Percentiles rank a stretch among this genome's conserved stretches.
Evolutionary conservation across 2,113 vertebrate species (phyloP).

Genomic region (Chaetodon trifascialis): DNA sequence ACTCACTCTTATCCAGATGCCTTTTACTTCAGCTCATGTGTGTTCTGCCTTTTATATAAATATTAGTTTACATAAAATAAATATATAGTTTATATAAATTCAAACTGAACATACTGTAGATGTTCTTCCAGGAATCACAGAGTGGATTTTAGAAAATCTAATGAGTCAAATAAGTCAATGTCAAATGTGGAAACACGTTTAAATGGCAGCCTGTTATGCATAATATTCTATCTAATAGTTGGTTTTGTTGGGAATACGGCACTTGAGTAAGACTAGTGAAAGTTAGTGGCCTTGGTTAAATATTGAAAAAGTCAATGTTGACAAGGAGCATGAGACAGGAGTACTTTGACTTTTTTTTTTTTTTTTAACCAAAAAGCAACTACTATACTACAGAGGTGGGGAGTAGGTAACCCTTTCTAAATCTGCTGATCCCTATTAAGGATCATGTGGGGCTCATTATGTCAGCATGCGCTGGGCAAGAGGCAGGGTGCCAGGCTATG

Average conservation of each 20-base stretch:
- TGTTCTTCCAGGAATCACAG: neutral
- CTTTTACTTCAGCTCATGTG: neutral
- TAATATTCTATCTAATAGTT: neutral
- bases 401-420: neutral
- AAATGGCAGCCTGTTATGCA: neutral
- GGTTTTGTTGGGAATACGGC: neutral
- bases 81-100: too few relatives aligned
- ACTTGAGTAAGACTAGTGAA: neutral
- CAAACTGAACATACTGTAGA: neutral
- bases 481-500: neutral
- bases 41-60: too few relatives aligned
- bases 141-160: neutral
- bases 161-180: neutral
- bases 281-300: neutral
- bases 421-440: neutral
- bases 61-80: too few relatives aligned
- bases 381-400: neutral
- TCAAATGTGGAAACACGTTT: neutral
- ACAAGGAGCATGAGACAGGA: too few relatives aligned
- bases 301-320: too few relatives aligned
- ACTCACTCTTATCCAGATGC: neutral
- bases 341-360: neutral
- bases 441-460: neutral
- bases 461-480: neutral
- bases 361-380: neutral